These are phyloP conservation scores for Neogale vison DNA, from an alignment of 2,113 vertebrate species.

Conservation along the genomic window DNA sequence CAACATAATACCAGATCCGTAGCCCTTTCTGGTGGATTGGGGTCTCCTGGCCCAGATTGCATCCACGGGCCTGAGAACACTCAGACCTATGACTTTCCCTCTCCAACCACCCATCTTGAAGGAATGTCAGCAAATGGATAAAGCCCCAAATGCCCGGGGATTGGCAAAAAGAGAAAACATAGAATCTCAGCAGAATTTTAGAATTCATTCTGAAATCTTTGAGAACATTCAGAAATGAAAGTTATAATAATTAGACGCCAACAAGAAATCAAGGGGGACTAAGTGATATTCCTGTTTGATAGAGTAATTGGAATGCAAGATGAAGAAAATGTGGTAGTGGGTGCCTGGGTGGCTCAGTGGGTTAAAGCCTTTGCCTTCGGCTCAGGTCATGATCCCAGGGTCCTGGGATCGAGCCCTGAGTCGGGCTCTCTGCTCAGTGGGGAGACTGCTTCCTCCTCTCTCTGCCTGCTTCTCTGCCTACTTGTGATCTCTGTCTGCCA, in stretches of 20 bases:
- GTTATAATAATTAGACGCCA: background rate
- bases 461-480: no score
- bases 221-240: background rate
- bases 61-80: background rate
- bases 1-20: no score
- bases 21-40: background rate
- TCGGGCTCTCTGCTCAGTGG: no score
- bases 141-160: background rate
- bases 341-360: no score
- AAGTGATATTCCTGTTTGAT: background rate
- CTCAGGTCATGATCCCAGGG: no score
- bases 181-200: background rate
- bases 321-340: background rate
- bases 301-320: background rate
- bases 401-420: no score
- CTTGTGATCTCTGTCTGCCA: no score
- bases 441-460: no score
- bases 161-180: background rate
- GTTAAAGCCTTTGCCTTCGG: no score
- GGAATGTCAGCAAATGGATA: background rate
- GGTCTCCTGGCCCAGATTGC: background rate
- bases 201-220: conserved; percentile 1
- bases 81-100: background rate
- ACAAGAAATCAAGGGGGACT: background rate
- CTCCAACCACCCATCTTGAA: background rate